A percentile compares a stretch with the other conserved stretches of the same genome.
These are phyloP conservation scores for Crotalus viridis DNA, from an alignment of 2,113 vertebrate species.

Conservation along the genomic window DNA sequence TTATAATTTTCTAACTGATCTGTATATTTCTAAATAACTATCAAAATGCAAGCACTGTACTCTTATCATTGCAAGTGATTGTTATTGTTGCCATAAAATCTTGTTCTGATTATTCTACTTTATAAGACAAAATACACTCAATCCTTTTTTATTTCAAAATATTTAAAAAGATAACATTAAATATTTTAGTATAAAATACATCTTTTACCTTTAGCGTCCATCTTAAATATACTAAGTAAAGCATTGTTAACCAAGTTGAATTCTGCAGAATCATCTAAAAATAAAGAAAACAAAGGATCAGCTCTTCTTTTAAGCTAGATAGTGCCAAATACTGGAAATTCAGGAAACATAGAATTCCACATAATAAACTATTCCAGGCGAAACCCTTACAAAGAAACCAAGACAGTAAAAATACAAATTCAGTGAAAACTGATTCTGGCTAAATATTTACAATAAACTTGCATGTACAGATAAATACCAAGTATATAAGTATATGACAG, in stretches of 20 bases:
- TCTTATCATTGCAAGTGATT: neutral
- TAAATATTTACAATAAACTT: neutral
- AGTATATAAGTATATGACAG: neutral
- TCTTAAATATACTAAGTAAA: conserved; percentile 95
- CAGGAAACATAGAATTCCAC: neutral
- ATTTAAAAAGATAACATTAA: neutral
- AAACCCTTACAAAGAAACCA: neutral
- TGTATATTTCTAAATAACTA: neutral
- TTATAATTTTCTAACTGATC: neutral
- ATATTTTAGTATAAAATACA: rapidly evolving
- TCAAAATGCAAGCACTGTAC: too few relatives aligned
- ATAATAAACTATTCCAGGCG: neutral
- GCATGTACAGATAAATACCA: neutral
- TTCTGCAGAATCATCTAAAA: conserved; percentile 92
- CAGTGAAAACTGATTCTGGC: neutral
- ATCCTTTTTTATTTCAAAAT: neutral
- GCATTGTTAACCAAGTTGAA: conserved; percentile 95
- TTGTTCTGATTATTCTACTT: neutral
- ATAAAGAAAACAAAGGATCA: conserved; percentile 22
- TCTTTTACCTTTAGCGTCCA: conserved; percentile 91
- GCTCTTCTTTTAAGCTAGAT: neutral
- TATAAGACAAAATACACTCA: neutral
- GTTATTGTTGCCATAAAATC: neutral
- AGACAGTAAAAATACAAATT: neutral
- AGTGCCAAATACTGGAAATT: neutral